Conservation (phyloP, 2,797 vertebrate genomes). For the Ciconia nigra region DNA sequence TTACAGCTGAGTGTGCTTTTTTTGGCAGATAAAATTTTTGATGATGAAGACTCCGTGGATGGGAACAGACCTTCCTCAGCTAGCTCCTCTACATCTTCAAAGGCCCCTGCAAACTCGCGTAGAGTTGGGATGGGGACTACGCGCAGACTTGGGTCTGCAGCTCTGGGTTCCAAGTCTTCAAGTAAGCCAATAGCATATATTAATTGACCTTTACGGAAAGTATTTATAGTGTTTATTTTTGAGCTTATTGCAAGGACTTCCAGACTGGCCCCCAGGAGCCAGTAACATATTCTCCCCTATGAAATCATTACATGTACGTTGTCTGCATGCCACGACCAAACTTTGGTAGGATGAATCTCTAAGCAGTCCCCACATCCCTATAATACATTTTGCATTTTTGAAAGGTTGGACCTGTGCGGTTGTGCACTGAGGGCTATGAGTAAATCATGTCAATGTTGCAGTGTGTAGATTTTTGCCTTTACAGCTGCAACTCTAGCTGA, state of each 20-base stretch:
- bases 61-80: slow-evolving; percentile 96
- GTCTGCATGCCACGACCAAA: rapidly evolving
- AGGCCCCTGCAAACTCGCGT: slow-evolving; percentile 83
- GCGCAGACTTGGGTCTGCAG: slow-evolving; percentile 84
- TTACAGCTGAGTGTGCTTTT: background rate
- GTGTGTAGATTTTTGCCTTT: background rate
- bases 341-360: background rate
- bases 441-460: background rate
- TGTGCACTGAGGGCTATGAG: background rate
- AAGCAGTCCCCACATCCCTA: background rate
- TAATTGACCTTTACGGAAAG: background rate
- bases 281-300: background rate
- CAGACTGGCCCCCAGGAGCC: background rate
- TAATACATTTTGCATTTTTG: background rate
- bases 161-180: slow-evolving; percentile 80
- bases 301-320: background rate
- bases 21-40: slow-evolving; percentile 94
- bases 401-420: background rate
- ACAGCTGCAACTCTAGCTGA: background rate
- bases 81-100: slow-evolving; percentile 86
- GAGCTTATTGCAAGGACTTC: background rate
- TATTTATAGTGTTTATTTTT: background rate
- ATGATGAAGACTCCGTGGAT: slow-evolving; percentile 97
- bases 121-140: slow-evolving; percentile 80
- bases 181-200: slow-evolving; percentile 67